These are phyloP conservation scores for Indicator indicator DNA, from an alignment of 2,113 vertebrate species.

Conservation along the genomic window DNA sequence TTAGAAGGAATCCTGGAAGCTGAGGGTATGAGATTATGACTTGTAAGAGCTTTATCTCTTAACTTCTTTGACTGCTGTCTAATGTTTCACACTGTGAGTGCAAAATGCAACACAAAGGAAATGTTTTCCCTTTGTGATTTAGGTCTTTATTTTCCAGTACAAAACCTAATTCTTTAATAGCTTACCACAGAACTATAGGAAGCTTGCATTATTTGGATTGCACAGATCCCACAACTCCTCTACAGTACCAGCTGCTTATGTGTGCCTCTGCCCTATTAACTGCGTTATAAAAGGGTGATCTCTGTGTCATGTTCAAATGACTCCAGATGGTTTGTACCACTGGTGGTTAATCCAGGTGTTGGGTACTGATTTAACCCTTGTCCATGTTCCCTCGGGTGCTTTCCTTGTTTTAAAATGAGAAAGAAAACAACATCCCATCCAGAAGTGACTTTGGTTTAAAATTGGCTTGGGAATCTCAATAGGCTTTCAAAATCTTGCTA, in stretches of 20 bases:
- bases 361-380: neutral
- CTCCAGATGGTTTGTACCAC: too few relatives aligned
- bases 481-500: neutral
- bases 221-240: rapidly evolving
- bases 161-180: neutral
- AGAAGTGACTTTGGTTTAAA: neutral
- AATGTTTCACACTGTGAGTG: neutral
- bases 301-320: neutral
- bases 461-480: neutral
- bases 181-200: neutral
- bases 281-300: neutral
- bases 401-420: neutral
- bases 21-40: neutral
- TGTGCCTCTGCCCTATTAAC: neutral
- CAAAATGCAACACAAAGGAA: neutral
- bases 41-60: neutral
- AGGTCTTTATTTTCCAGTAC: neutral
- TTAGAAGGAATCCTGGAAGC: neutral
- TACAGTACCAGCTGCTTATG: neutral
- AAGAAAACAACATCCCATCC: neutral
- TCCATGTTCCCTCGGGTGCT: neutral
- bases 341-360: too few relatives aligned
- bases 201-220: neutral
- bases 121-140: neutral
- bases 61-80: neutral